phyloP scores from a whole-genome alignment of 2,797 vertebrate genomes.

The Chiloscyllium punctatum region DNA sequence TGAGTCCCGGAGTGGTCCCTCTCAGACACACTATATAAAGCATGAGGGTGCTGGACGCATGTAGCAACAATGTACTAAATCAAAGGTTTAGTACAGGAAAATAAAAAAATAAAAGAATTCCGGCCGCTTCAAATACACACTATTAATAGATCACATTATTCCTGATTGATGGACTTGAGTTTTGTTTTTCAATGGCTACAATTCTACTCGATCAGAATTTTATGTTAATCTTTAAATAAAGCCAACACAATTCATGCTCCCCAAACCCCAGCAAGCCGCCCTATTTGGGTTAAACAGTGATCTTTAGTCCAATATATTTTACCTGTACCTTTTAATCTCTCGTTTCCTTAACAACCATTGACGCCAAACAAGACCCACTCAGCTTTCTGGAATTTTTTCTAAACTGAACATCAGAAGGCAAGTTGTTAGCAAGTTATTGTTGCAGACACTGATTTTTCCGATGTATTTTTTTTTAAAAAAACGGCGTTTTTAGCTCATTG shows the following conservation, averaged over 20 bases:
- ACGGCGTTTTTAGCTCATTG: no score
- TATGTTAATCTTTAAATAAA: background rate
- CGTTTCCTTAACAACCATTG: background rate
- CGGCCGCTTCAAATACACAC: constrained; percentile 15
- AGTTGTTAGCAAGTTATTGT: background rate
- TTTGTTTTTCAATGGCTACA: background rate
- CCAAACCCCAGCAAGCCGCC: background rate
- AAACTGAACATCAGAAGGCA: background rate
- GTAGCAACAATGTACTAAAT: constrained; percentile 43
- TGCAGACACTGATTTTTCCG: background rate
- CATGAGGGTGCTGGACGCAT: constrained; percentile 26
- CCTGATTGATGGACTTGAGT: background rate
- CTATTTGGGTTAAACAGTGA: background rate
- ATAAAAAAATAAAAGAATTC: constrained; percentile 14
- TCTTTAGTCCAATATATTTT: background rate
- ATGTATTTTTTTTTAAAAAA: background rate
- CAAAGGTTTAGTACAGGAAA: constrained; percentile 31
- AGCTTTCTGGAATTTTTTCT: background rate
- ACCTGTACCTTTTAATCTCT: background rate
- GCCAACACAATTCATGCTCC: background rate
- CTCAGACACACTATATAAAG: constrained; percentile 20
- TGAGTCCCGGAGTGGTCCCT: background rate
- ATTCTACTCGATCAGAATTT: background rate
- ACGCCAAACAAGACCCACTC: background rate
- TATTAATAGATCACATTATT: constrained; percentile 27